Evolutionary conservation across 2,888 invertebrate genomes (phyloP).

Genomic region (Thecocarcelia acutangulata): DNA sequence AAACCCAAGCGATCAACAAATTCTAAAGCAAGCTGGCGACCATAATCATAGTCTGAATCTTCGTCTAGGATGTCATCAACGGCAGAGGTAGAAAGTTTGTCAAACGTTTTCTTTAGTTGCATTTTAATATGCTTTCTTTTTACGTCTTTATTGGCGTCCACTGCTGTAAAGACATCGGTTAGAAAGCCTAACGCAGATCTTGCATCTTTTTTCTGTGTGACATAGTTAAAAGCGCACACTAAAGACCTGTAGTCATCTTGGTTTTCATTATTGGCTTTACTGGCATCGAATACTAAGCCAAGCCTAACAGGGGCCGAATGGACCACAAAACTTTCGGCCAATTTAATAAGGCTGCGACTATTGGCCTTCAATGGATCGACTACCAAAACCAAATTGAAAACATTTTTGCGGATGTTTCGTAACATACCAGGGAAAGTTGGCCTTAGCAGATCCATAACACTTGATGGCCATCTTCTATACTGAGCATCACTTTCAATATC

Average conservation of each 20-base stretch:
- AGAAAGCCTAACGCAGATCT: constrained; percentile 92
- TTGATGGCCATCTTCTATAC: constrained; percentile 94
- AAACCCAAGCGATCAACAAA: constrained; percentile 90
- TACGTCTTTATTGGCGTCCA: constrained; percentile 82
- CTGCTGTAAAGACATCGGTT: constrained; percentile 86
- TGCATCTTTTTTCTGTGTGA: constrained; percentile 88
- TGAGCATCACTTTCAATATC: constrained; percentile 95
- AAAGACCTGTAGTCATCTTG: constrained; percentile 89
- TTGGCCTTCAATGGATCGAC: constrained; percentile 90
- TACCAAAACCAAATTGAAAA: constrained; percentile 92
- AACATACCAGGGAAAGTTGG: constrained; percentile 99
- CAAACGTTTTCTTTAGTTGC: constrained; percentile 84
- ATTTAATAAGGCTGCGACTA: constrained; percentile 88
- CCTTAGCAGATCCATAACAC: constrained; percentile 93
- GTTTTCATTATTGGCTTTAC: constrained; percentile 84
- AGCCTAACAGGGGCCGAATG: constrained; percentile 95
- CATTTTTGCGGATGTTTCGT: constrained; percentile 91
- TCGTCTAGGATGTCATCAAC: constrained; percentile 91
- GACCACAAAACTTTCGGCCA: constrained; percentile 94
- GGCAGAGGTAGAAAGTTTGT: constrained; percentile 83
- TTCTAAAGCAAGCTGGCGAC: constrained; percentile 89
- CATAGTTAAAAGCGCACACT: constrained; percentile 94
- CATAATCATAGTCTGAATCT: constrained; percentile 95
- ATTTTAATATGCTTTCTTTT: constrained; percentile 87
- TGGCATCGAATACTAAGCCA: constrained; percentile 89